phyloP scores from a whole-genome alignment of 1,140 invertebrate genomes.

The Chlorops oryzae region DNA sequence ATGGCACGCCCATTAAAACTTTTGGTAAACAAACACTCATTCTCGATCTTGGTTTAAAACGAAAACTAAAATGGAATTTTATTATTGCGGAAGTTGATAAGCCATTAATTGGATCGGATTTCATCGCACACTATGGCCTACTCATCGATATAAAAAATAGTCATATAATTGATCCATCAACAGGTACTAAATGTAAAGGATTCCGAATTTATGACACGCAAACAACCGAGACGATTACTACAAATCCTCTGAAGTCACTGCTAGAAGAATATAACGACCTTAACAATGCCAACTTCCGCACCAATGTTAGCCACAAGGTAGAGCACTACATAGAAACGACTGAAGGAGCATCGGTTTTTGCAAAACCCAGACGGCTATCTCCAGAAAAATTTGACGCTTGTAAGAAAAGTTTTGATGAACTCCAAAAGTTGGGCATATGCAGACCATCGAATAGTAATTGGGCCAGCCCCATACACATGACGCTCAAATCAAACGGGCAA shows the following conservation, averaged over 20 bases:
- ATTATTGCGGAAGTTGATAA: constrained; percentile 1
- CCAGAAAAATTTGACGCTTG: constrained; percentile 35
- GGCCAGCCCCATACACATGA: constrained; percentile 4
- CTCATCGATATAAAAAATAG: not conserved
- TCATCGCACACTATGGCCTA: constrained; percentile 1
- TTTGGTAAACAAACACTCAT: not conserved
- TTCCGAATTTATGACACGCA: too few species aligned
- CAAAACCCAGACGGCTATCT: constrained; percentile 18
- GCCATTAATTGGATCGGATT: constrained; percentile 5
- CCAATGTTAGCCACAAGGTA: not conserved
- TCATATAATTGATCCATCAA: not conserved
- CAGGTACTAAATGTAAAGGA: not conserved
- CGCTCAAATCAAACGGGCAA: constrained; percentile 1
- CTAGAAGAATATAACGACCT: too few species aligned
- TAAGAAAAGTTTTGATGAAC: constrained; percentile 50
- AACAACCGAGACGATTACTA: too few species aligned
- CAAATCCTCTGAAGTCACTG: not conserved
- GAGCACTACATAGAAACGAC: not conserved
- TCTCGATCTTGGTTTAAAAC: not conserved
- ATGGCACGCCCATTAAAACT: not conserved
- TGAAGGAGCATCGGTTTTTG: not conserved
- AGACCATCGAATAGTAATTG: constrained; percentile 4
- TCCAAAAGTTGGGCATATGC: constrained; percentile 17
- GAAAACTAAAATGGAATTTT: constrained; percentile 8
- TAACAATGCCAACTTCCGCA: not conserved